Evolutionary conservation across 2,888 invertebrate genomes (phyloP).

Genomic region (Spodoptera picta): DNA sequence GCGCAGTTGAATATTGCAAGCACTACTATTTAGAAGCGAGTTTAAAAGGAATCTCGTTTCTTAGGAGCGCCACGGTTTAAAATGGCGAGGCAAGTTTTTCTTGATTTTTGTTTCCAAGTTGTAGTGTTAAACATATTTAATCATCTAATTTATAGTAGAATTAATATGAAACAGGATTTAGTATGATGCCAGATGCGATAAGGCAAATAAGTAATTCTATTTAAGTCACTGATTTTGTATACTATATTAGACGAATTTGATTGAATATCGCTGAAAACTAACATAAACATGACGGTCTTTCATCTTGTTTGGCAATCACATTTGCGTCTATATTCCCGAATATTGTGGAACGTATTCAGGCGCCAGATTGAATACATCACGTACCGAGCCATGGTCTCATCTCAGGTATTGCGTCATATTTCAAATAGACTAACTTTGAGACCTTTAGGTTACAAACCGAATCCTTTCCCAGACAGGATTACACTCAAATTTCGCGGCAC

Average conservation of each 20-base stretch:
- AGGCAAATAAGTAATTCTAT: not conserved
- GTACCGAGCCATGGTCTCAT: not conserved
- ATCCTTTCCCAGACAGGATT: conserved; percentile 20
- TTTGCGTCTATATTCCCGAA: conserved; percentile 1
- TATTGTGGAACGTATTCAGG: conserved; percentile 12
- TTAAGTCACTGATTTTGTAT: too few relatives aligned
- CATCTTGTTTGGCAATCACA: not conserved
- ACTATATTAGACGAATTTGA: not conserved
- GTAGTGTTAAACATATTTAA: not conserved
- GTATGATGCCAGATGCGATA: not conserved
- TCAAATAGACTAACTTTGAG: conserved; percentile 13
- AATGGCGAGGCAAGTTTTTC: conserved; percentile 7
- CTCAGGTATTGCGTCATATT: conserved; percentile 17
- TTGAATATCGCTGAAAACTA: not conserved
- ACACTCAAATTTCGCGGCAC: conserved; percentile 6
- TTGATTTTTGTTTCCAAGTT: conserved; percentile 13
- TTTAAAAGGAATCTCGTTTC: conserved; percentile 16
- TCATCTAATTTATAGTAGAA: not conserved
- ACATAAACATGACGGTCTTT: conserved; percentile 7
- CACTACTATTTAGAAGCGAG: not conserved
- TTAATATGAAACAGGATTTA: not conserved
- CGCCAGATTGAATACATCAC: conserved; percentile 17
- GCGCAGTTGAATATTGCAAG: not conserved
- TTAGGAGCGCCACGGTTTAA: not conserved
- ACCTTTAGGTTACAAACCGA: conserved; percentile 19